These are phyloP conservation scores for Clarias laeviceps DNA, from an alignment of 2,797 vertebrate genomes.

Conservation along the genomic window DNA sequence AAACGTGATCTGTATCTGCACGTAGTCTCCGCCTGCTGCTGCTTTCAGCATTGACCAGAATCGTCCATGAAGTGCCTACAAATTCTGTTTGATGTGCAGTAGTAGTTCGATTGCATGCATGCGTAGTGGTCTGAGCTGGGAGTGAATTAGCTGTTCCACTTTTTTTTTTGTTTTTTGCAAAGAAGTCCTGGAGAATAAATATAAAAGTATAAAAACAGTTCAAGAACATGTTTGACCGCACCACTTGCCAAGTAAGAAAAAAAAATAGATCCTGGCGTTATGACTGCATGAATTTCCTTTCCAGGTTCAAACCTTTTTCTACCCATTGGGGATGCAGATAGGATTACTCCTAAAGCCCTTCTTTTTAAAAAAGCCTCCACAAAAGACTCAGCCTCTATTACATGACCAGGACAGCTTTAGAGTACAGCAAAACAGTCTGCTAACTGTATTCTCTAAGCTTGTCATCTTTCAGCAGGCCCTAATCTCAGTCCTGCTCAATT, in stretches of 20 bases:
- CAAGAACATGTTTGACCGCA: slow-evolving; percentile 11
- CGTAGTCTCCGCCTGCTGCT: neutral
- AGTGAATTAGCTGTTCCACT: slow-evolving; percentile 13
- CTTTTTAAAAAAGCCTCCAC: slow-evolving; percentile 37
- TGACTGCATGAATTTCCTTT: slow-evolving; percentile 23
- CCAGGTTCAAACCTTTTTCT: neutral
- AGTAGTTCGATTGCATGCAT: slow-evolving; percentile 37
- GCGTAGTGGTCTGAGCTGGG: neutral
- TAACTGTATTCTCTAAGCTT: slow-evolving; percentile 69
- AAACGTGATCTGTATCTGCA: neutral
- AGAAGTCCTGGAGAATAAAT: slow-evolving; percentile 32
- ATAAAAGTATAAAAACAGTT: neutral
- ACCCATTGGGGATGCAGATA: slow-evolving; percentile 38
- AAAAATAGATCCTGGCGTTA: neutral
- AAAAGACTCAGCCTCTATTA: slow-evolving; percentile 34
- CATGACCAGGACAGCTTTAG: slow-evolving; percentile 51
- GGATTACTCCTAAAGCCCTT: slow-evolving; percentile 48
- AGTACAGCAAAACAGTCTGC: slow-evolving; percentile 62
- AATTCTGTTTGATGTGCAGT: slow-evolving; percentile 49
- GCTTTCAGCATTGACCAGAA: slow-evolving; percentile 52
- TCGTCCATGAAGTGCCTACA: slow-evolving; percentile 51
- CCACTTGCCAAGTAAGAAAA: neutral
- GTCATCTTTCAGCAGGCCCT: slow-evolving; percentile 75
- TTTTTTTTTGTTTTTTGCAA: neutral
- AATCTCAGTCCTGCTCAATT: slow-evolving; percentile 73